Evolutionary conservation across 2,113 vertebrate genomes (phyloP), one percentile per base, ranked within the genome.

Genomic region (Perccottus glenii): DNA sequence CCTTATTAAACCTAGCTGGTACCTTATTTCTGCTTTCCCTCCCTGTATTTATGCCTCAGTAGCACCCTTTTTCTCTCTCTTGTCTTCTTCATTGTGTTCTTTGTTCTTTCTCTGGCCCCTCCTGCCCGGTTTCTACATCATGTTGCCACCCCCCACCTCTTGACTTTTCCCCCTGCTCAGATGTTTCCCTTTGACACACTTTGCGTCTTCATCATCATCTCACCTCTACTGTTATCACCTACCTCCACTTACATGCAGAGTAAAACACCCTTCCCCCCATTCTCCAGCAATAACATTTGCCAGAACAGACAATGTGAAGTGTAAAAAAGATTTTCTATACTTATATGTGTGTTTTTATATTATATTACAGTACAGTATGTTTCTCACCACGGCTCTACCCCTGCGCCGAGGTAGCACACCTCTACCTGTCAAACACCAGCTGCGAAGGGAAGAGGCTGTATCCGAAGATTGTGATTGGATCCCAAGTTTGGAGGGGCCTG

Each of bases 371-470:
- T 93, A 91, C 80, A 89, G 86, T 79, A 91, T 93, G 90, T 91
- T 92, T 85, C 90, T 94, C 44, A 92, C 84, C 44, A 89, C 91
- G 55, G 92, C 92, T 2, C 85, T 90, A 32, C 88, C 88, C 5
- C 88, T 93, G 14, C 90, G 93, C 51, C 84, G 93, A 65, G 93
- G 92, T 49, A 93, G 93, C 87, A 93, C 92, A 4, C 93, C 93
- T 4, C 65, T 93, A 65, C 92, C 93, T 10, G 81, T 93, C 85
- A 93, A 93, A 70, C 92, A 93, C 80, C 91, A 91, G 89, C 86
- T 93, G 67, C 85, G 75, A 51, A 82, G 93, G 64, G 93, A 92
- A 64, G 93, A 93, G 73, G 93, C 92, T 0, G 90, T 93, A 8
- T 91, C 89, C 0, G 93, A 93, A 12, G 91, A 93, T 75, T 89